phyloP scores from a whole-genome alignment of 2,888 invertebrate genomes.

The Geophilus truncorum region DNA sequence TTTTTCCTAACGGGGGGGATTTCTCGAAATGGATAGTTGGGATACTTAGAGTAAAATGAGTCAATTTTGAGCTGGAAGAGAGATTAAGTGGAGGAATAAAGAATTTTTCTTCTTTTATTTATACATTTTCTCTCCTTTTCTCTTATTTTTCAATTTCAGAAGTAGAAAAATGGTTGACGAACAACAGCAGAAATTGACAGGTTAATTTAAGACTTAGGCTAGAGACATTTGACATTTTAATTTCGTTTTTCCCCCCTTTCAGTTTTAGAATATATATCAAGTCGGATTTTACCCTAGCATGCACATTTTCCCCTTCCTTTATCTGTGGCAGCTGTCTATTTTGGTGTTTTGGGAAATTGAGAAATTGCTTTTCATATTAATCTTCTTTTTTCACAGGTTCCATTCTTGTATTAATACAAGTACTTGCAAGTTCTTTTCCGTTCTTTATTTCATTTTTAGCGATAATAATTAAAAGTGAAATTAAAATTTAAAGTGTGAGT shows the following conservation, averaged over 20 bases:
- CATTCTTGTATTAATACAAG: neutral
- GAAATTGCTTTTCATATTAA: constrained; percentile 27
- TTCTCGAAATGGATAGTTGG: neutral
- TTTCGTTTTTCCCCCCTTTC: neutral
- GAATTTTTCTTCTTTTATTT: neutral
- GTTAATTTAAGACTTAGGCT: constrained; percentile 12
- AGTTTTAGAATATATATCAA: constrained; percentile 9
- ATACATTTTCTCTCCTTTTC: neutral
- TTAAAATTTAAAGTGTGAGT: constrained; percentile 19
- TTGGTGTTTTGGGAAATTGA: constrained; percentile 21
- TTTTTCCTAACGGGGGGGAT: neutral
- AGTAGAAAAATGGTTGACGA: constrained; percentile 13
- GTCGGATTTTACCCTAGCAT: constrained; percentile 19
- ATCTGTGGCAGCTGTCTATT: constrained; percentile 25
- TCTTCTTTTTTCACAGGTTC: too few species aligned
- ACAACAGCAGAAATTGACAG: constrained; percentile 27
- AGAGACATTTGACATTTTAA: constrained; percentile 27
- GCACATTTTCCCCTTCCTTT: constrained; percentile 22
- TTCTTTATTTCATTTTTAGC: neutral
- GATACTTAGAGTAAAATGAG: neutral
- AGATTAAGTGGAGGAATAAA: neutral
- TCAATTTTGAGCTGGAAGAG: neutral
- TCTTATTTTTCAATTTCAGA: constrained; percentile 17
- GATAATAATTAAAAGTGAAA: constrained; percentile 18
- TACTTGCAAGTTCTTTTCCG: neutral